Conservation (phyloP, 2,797 vertebrate species). For the Parambassis ranga region DNA sequence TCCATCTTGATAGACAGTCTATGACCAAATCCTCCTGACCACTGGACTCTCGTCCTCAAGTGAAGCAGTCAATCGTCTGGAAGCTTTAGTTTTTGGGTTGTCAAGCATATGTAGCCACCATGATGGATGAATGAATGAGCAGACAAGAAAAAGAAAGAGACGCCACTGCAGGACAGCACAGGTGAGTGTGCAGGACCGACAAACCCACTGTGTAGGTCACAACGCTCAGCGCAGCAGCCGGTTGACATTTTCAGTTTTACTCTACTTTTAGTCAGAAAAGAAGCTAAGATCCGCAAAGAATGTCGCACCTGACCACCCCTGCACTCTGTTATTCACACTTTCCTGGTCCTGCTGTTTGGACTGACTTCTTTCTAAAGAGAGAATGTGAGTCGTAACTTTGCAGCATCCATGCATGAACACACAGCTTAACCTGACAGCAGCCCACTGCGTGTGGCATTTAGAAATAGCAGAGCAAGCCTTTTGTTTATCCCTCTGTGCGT, state of each 20-base stretch:
- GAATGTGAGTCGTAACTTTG: neutral
- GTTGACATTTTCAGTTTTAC: neutral
- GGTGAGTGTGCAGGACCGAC: neutral
- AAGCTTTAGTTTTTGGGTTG: too few species aligned
- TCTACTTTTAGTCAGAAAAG: neutral
- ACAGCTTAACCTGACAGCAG: neutral
- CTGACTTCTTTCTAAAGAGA: neutral
- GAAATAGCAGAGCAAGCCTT: neutral
- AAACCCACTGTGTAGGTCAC: neutral
- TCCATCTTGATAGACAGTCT: too few species aligned
- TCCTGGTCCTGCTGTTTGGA: neutral
- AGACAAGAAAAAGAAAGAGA: neutral
- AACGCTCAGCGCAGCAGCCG: neutral
- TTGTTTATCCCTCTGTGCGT: neutral
- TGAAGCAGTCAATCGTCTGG: too few species aligned
- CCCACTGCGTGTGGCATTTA: conserved; percentile 2
- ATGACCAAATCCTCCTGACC: too few species aligned
- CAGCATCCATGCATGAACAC: neutral
- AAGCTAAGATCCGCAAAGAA: accelerated
- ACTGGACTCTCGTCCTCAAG: too few species aligned
- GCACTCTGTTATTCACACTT: neutral
- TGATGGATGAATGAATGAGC: neutral
- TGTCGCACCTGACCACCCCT: neutral
- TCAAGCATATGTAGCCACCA: too few species aligned
- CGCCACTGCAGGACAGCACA: neutral